Percentiles rank a stretch among this genome's conserved stretches.
phyloP scores from a whole-genome alignment of 2,797 vertebrate species.

The Notamacropus eugenii region DNA sequence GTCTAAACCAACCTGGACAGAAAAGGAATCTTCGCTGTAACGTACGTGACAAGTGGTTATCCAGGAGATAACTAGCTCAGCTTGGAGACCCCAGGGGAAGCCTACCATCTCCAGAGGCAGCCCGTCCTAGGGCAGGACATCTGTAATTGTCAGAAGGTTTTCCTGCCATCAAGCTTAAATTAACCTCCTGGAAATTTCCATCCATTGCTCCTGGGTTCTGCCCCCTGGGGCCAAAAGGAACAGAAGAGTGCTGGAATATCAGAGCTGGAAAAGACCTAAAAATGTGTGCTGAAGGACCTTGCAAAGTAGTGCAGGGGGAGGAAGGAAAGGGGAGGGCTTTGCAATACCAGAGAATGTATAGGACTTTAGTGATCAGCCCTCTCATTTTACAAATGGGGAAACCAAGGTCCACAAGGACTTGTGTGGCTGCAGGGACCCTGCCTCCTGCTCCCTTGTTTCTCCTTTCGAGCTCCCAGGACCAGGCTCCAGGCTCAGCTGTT shows the following conservation, averaged over 20 bases:
- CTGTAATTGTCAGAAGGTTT: background rate
- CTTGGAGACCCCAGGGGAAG: background rate
- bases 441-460: background rate
- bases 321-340: background rate
- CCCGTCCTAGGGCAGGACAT: background rate
- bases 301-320: background rate
- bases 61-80: background rate
- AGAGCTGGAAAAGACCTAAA: background rate
- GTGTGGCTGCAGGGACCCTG: background rate
- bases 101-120: background rate
- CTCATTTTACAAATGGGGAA: constrained; percentile 29
- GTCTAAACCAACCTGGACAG: background rate
- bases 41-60: background rate
- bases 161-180: background rate
- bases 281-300: background rate
- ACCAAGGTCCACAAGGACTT: background rate
- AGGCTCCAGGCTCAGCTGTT: background rate
- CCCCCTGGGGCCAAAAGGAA: background rate
- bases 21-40: background rate
- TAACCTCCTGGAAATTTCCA: background rate
- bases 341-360: background rate
- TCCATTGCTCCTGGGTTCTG: background rate
- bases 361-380: background rate
- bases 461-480: rapidly evolving
- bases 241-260: background rate